Base-by-base conservation (phyloP, 2,797 vertebrate genomes). In the Eospalax fontanierii region DNA sequence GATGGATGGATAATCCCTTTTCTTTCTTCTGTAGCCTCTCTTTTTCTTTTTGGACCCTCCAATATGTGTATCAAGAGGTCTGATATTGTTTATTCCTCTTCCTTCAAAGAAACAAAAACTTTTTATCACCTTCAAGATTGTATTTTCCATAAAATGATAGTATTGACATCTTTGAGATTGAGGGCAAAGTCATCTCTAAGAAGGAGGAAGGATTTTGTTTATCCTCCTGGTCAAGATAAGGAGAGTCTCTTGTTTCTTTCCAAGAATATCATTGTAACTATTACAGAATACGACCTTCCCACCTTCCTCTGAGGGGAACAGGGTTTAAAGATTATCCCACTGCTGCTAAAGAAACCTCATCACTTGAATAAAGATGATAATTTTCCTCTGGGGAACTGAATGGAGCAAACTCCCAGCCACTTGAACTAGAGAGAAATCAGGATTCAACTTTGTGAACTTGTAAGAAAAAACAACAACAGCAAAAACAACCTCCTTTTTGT, bases 71-170 rank as follows among this genome's bases (percentile, higher is more conserved):
- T 83, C 89, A 93, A 83, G 63, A 86, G 19, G 95, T 93, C 73
- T 84, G 43, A 82, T 78, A 71, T 40, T 91, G 35, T 86, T 28
- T 82, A 46, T 93, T 35, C n/a, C 30, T 82, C 54, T 93, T 35
- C n/a, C 30, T 83, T 81, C 79, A 85, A 89, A 86, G 10, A 63
- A 93, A 80, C 28, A 50, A 50, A 50, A 54, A 54, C 8, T 11
- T 76, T 95, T 87, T 88, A 96, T 87, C 87, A 86, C 46, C 89
- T 94, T 76, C 90, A 61, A 15, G 65, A 66, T 86, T 93, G 59
- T 93, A 12, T 90, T 87, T 96, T 65, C 28, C 50, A 66, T 84
- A 87, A 87, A 92, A 94, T 79, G 90, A 89, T 87, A 94, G 73
- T 22, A 40, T 15, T 94, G 90, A 95, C 79, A 84, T 84, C 22